These are phyloP conservation scores for Sclerurus mexicanus DNA, from an alignment of 2,113 vertebrate species.

Conservation along the genomic window DNA sequence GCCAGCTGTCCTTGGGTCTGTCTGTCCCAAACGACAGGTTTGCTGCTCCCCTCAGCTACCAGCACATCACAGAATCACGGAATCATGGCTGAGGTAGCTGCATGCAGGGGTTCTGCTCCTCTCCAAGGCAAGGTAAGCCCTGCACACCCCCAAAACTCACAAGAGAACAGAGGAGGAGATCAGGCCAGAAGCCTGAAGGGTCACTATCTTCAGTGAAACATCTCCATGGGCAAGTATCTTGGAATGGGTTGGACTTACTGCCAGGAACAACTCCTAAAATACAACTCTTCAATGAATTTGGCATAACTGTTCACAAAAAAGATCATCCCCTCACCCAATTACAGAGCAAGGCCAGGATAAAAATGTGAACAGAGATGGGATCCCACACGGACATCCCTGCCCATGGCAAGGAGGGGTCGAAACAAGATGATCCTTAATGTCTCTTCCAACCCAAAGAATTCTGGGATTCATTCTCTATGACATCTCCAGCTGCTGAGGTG, in stretches of 20 bases:
- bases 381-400: not conserved
- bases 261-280: not conserved
- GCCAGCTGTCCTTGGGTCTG: not conserved
- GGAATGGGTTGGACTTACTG: not conserved
- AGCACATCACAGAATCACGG: not conserved
- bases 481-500: not conserved
- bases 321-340: not conserved
- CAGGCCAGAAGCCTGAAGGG: not conserved
- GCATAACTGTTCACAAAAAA: not conserved
- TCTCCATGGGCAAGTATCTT: not conserved
- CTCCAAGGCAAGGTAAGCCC: not conserved
- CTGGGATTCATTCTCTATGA: not conserved
- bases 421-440: not conserved
- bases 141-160: not conserved
- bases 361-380: not conserved
- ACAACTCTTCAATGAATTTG: not conserved
- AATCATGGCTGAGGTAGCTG: not conserved
- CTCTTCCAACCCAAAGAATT: not conserved
- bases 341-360: not conserved
- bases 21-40: not conserved
- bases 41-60: not conserved
- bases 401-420: not conserved
- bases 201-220: not conserved
- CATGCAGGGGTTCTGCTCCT: not conserved
- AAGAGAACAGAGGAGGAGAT: not conserved